These are phyloP conservation scores for Cephus sareptanus DNA, from an alignment of 2,888 invertebrate genomes.

Conservation along the genomic window DNA sequence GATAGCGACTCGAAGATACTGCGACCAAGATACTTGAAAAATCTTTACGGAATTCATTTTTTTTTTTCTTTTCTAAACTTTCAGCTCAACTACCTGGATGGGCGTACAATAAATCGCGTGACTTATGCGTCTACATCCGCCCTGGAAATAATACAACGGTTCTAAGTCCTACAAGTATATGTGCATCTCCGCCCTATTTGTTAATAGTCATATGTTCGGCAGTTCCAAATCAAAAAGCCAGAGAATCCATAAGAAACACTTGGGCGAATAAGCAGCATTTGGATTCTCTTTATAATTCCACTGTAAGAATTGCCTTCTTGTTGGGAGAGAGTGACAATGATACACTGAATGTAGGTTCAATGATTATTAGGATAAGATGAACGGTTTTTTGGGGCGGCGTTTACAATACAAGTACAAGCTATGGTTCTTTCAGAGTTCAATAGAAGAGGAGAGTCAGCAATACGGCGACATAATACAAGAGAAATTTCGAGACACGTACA, in stretches of 20 bases:
- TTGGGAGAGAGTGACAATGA: slow-evolving; percentile 72
- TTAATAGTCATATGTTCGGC: slow-evolving; percentile 83
- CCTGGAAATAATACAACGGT: slow-evolving; percentile 77
- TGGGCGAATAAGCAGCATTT: slow-evolving; percentile 74
- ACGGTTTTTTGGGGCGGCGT: background rate
- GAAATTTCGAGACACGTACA: slow-evolving; percentile 84
- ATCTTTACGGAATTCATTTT: background rate
- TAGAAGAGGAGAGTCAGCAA: slow-evolving; percentile 75
- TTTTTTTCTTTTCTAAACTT: slow-evolving; percentile 26
- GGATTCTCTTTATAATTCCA: slow-evolving; percentile 57
- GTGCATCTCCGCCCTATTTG: slow-evolving; percentile 70
- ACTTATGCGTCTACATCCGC: slow-evolving; percentile 77
- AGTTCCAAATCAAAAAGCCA: slow-evolving; percentile 74
- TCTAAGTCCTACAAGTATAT: slow-evolving; percentile 72
- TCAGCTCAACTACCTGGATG: slow-evolving; percentile 72
- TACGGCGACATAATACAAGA: slow-evolving; percentile 86
- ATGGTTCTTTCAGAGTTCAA: slow-evolving; percentile 68
- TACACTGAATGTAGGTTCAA: slow-evolving; percentile 67
- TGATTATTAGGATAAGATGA: background rate
- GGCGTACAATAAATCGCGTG: slow-evolving; percentile 79
- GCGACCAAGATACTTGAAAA: background rate
- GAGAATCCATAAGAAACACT: slow-evolving; percentile 77
- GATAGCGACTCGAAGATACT: no score
- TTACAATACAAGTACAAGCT: background rate
- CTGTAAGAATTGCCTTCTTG: slow-evolving; percentile 69